Conservation (phyloP, 1,140 invertebrate genomes). For the Geopemphigus sp. region DNA sequence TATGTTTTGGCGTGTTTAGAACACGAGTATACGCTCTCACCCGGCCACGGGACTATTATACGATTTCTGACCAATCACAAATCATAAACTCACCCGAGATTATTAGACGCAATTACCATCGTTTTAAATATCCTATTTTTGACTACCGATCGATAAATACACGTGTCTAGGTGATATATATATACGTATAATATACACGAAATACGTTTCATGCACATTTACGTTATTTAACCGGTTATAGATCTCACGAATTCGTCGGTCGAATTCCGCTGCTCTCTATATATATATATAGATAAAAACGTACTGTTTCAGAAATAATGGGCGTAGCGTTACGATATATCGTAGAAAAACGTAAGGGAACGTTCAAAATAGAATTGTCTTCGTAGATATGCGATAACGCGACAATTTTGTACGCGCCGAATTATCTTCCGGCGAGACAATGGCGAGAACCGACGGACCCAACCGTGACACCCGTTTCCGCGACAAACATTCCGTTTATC, state of each 20-base stretch:
- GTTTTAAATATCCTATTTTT: conserved; percentile 13
- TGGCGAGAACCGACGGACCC: no score
- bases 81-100: not conserved
- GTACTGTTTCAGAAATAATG: not conserved
- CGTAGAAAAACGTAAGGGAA: no score
- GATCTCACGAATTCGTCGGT: not conserved
- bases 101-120: not conserved
- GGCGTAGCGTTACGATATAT: no score
- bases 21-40: not conserved
- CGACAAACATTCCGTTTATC: no score
- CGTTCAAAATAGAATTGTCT: no score
- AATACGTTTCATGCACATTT: not conserved
- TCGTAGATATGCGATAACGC: no score
- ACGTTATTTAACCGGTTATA: conserved; percentile 15
- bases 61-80: conserved; percentile 13
- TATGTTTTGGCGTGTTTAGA: not conserved
- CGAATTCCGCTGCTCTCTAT: not conserved
- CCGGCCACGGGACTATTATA: not conserved
- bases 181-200: not conserved
- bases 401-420: no score
- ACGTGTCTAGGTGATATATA: not conserved
- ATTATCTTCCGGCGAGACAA: no score
- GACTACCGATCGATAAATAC: not conserved
- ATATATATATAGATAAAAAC: no score
- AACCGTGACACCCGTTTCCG: no score